Base-by-base conservation (phyloP, 2,888 invertebrate genomes). In the Diloba caeruleocephala region DNA sequence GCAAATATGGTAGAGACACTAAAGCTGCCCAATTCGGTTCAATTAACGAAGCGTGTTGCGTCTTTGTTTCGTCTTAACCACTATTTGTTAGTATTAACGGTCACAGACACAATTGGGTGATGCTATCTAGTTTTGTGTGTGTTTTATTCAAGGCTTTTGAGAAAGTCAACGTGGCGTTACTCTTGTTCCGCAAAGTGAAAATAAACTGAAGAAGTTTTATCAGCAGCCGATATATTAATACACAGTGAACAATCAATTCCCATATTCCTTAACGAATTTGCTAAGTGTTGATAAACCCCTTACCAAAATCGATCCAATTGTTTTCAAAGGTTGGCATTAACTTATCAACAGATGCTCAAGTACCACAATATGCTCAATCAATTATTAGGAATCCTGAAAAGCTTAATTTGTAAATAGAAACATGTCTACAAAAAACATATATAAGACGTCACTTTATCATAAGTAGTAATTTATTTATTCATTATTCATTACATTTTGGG, bases 21-120 rank as follows among this genome's bases (percentile, higher is more conserved):
- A 28, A 63, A 48, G 46, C 43, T 13, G 50, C 37, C 50, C 56
- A 56, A 65, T 65, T 56, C 53, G 13, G 28, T 44, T 39, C 46
- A 61, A 66, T 66, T 57, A 61, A 61, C 25, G 6, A 38, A 43
- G 32, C 42, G 4, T 28, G 23, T 25, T 34, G 38, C 6, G 31
- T 17, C 36, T 25, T 19, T 19, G 21, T 41, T 19, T 43, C 8
- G 39, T 41, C 31, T 46, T 21, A 54, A 33, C 50, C 8, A 36
- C 53, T 45, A 39, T 34, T 38, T 10, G 8, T 37, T 53, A 32
- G 48, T 42, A 34, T 37, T 48, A 53, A 50, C 37, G 41, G 46
- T 31, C 33, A 14, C 7, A 0, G 12, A 39, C 29, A 48, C 46
- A 63, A 51, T 57, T 63, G 28, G 12, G 34, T 42, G 7, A 17